A percentile compares a stretch with the other conserved stretches of the same genome.
Conservation (phyloP, 2,797 vertebrate species). For the Acridotheres tristis region DNA sequence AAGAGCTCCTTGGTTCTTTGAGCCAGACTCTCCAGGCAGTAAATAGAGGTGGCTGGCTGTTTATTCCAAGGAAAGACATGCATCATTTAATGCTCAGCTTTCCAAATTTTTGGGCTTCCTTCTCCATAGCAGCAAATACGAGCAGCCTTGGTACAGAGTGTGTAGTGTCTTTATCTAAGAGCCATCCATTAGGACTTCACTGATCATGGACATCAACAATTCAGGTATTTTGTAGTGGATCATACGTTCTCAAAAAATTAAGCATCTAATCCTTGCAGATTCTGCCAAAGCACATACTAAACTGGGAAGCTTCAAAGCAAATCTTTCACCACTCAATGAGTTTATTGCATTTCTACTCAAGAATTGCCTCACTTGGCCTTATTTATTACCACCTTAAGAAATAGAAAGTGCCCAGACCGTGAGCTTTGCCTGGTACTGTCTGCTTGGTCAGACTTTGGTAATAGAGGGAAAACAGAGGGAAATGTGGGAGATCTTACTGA, state of each 20-base stretch:
- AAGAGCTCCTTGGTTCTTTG: slow-evolving; percentile 19
- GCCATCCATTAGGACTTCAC: not conserved
- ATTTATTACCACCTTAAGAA: not conserved
- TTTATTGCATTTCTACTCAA: slow-evolving; percentile 12
- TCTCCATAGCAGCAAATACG: not conserved
- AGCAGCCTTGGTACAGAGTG: not conserved
- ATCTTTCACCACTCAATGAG: not conserved
- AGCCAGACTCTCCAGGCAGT: slow-evolving; percentile 9
- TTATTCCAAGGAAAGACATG: slow-evolving; percentile 3
- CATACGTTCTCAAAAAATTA: not conserved
- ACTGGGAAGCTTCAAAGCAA: slow-evolving; percentile 17
- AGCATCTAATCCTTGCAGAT: slow-evolving; percentile 1
- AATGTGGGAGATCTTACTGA: not conserved
- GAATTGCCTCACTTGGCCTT: not conserved
- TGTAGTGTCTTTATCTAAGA: slow-evolving; percentile 4
- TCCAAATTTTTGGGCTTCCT: not conserved
- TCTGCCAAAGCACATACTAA: slow-evolving; percentile 31
- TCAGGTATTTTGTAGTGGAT: not conserved
- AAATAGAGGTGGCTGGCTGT: slow-evolving; percentile 21
- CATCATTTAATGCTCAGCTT: slow-evolving; percentile 26
- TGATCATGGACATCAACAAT: not conserved
- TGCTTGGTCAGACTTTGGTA: not conserved
- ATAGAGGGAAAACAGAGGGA: not conserved
- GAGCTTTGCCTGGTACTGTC: not conserved
- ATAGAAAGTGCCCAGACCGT: not conserved